Percentiles rank a stretch among this genome's conserved stretches.
Conservation (phyloP, 2,113 vertebrate species). For the Phycodurus eques region DNA sequence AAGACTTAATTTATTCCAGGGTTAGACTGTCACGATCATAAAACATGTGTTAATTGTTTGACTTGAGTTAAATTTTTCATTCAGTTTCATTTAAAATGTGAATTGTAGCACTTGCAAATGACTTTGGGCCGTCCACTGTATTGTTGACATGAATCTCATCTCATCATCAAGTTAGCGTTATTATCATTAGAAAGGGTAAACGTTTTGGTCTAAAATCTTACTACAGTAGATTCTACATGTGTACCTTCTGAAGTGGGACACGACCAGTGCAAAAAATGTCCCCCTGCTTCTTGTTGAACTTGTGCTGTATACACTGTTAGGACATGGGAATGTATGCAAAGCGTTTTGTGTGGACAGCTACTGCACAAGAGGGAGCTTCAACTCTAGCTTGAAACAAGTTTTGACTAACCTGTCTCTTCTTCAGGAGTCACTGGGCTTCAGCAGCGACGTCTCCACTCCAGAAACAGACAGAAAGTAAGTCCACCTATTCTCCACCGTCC, state of each 20-base stretch:
- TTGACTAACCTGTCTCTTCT: slow-evolving; percentile 5
- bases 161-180: too few relatives aligned
- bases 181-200: too few relatives aligned
- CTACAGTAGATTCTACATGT: too few relatives aligned
- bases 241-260: too few relatives aligned
- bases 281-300: neutral
- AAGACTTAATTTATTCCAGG: neutral
- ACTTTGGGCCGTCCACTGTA: too few relatives aligned
- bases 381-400: neutral
- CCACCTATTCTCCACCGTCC: neutral
- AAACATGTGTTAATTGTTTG: neutral
- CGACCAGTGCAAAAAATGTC: too few relatives aligned
- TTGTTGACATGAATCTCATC: too few relatives aligned
- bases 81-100: too few relatives aligned
- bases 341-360: neutral
- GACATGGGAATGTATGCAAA: neutral
- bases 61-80: neutral
- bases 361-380: neutral
- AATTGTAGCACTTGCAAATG: too few relatives aligned
- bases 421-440: slow-evolving; percentile 90
- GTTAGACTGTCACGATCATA: neutral
- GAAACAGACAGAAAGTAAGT: slow-evolving; percentile 95
- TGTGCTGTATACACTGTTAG: neutral
- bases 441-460: slow-evolving; percentile 86
- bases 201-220: too few relatives aligned